These are phyloP conservation scores for Morpho helenor DNA, from an alignment of 2,888 invertebrate genomes.

Conservation along the genomic window DNA sequence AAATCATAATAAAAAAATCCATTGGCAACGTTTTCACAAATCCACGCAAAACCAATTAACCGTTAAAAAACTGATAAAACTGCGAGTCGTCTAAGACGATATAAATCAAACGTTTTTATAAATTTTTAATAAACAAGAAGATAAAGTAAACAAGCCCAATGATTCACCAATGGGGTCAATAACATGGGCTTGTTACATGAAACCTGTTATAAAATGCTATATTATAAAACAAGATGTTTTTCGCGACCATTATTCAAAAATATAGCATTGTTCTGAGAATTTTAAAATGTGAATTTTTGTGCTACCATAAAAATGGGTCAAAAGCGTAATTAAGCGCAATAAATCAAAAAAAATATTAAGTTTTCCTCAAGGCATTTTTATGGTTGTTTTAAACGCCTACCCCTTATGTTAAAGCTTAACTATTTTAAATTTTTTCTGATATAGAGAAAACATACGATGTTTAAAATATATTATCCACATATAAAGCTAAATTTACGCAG, in stretches of 20 bases:
- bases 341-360: conserved; percentile 15
- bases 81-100: conserved; percentile 11
- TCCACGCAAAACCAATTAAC: neutral
- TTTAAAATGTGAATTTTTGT: conserved; percentile 15
- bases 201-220: conserved; percentile 57
- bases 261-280: conserved; percentile 45
- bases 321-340: conserved; percentile 21
- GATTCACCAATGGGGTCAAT: conserved; percentile 60
- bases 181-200: conserved; percentile 38
- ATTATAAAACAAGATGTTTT: conserved; percentile 40
- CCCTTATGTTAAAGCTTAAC: neutral
- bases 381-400: conserved; percentile 1
- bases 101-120: conserved; percentile 19
- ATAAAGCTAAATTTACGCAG: no score
- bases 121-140: conserved; percentile 15
- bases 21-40: no score
- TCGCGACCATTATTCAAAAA: conserved; percentile 36
- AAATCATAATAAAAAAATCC: no score
- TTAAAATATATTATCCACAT: no score
- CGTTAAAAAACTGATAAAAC: neutral
- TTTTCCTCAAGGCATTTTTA: conserved; percentile 1
- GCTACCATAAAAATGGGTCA: conserved; percentile 32
- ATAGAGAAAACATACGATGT: no score
- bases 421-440: neutral
- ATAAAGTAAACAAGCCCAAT: conserved; percentile 47